Base-by-base conservation (phyloP, 2,888 invertebrate species). In the Bedellia somnulentella region DNA sequence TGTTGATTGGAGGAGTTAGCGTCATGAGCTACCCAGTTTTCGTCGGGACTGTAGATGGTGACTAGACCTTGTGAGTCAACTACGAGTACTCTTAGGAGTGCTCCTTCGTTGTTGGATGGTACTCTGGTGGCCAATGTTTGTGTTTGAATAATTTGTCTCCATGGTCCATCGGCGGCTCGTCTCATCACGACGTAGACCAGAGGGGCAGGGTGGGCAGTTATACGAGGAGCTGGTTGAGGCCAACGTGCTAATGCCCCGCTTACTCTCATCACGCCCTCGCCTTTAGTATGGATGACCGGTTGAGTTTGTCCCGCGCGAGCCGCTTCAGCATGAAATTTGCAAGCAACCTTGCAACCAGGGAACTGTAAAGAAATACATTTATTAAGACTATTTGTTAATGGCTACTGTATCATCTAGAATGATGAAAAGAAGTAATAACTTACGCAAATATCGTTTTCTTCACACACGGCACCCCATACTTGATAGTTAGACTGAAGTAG, bases 171-270 rank as follows among this genome's bases (percentile, higher is more conserved):
- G 29, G 79, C 77, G 22, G 81, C 78, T 40, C 83, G 80, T 17
- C 84, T 70, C 83, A 85, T 85, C 35, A 85, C 83, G 17, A 85
- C 84, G 62, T 85, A 86, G 25, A 86, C 83, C 25, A 83, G 56
- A 11, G 83, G 82, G 9, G 76, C 71, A 8, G 82, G 71, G 13
- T 80, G 79, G 14, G 79, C 70, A n/a, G 73, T 64, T 16, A 77
- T 57, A 29, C 80, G 70, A 13, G 80, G 79, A 0, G 80, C 73
- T 15, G 83, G 82, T 9, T 81, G 78, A 10, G 83, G 83, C 83
- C 82, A 83, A 40, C 80, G 79, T 8, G 83, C 83, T 23, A 81
- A 62, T 27, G 81, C 81, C 17, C 81, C 83, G 29, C 79, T 75
- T 27, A 84, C 79, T 38, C 79, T 70, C 59, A 84, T 80, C 25